Percentiles rank a stretch among this genome's conserved stretches.
Conservation (phyloP, 2,797 vertebrate species). For the Micrastur ruficollis region DNA sequence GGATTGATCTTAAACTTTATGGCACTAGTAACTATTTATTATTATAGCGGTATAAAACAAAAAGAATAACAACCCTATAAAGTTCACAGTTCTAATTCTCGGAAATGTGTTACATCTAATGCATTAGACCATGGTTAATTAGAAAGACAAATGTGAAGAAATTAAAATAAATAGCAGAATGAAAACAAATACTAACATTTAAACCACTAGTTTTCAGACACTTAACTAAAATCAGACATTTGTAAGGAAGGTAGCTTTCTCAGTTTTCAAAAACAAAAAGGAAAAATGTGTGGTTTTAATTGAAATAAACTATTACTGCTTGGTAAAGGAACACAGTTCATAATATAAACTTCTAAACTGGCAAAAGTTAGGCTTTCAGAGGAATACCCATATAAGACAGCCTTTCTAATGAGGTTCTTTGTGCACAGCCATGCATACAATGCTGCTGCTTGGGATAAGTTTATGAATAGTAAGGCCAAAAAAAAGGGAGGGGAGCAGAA, state of each 20-base stretch:
- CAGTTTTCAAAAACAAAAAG: neutral
- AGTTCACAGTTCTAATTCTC: neutral
- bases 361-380: neutral
- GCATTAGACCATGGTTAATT: neutral
- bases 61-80: neutral
- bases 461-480: neutral
- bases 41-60: neutral
- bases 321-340: neutral
- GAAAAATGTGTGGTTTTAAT: neutral
- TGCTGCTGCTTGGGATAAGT: neutral
- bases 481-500: neutral
- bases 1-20: neutral
- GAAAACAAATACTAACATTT: neutral
- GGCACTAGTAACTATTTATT: neutral
- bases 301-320: neutral
- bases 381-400: neutral
- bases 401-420: neutral
- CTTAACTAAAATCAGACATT: neutral
- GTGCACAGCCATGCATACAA: neutral
- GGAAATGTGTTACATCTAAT: neutral
- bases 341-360: neutral
- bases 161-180: neutral
- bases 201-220: neutral
- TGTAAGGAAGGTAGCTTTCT: neutral
- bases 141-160: neutral